Evolutionary conservation across 2,797 vertebrate genomes (phyloP).

Genomic region (Synaphobranchus kaupii): DNA sequence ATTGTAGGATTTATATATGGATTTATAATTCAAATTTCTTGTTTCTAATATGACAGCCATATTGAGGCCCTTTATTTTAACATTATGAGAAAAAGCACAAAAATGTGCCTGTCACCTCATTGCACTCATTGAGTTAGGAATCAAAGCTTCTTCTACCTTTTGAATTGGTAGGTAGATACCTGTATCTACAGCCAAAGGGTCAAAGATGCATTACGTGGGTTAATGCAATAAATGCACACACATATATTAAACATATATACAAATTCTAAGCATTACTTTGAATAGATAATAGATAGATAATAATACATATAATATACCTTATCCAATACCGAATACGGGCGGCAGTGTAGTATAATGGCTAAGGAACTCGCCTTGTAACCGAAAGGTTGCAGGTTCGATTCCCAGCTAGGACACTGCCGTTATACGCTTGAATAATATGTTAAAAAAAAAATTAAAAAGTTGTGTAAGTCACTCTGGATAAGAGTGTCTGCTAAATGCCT

Average conservation of each 20-base stretch:
- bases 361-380: too few relatives aligned
- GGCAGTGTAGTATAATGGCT: too few relatives aligned
- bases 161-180: neutral
- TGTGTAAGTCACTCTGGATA: too few relatives aligned
- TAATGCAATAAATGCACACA: constrained; percentile 8
- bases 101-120: too few relatives aligned
- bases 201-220: neutral
- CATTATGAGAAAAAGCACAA: neutral
- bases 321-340: neutral
- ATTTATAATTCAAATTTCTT: neutral
- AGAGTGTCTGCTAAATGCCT: too few relatives aligned
- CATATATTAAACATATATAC: neutral
- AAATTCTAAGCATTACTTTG: neutral
- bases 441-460: too few relatives aligned
- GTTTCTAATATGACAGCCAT: neutral
- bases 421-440: too few relatives aligned
- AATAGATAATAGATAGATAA: neutral
- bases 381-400: too few relatives aligned
- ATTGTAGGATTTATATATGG: neutral
- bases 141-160: neutral
- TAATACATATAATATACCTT: neutral
- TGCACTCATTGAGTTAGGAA: neutral
- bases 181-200: neutral
- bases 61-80: neutral
- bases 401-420: too few relatives aligned